A percentile compares a stretch with the other conserved stretches of the same genome.
These are phyloP conservation scores for Anguilla megastoma DNA, from an alignment of 2,797 vertebrate genomes.

Conservation along the genomic window DNA sequence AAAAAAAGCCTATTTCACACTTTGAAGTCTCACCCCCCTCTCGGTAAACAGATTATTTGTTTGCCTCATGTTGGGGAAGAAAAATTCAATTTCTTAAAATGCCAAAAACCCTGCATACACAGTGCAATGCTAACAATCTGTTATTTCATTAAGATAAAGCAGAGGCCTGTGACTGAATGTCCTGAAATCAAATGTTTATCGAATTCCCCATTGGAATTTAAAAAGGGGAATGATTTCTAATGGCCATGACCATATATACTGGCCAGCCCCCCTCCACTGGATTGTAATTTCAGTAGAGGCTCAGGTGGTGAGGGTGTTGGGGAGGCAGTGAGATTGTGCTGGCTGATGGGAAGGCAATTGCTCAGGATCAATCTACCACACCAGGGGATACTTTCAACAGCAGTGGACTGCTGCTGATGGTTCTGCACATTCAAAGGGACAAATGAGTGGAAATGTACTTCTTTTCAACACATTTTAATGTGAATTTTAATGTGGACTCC, in stretches of 20 bases:
- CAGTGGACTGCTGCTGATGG: not conserved
- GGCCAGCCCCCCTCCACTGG: not conserved
- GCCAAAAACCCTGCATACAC: not conserved
- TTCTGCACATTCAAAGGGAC: not conserved
- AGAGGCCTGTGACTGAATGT: not conserved
- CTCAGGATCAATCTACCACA: not conserved
- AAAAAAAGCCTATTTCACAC: not conserved
- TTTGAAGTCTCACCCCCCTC: not conserved
- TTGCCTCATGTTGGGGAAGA: not conserved
- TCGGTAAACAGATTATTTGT: not conserved
- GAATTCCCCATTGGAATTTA: not conserved
- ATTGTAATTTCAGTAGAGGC: not conserved
- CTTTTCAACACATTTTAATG: not conserved
- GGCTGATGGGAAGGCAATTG: not conserved
- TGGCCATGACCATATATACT: not conserved
- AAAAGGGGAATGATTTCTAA: not conserved
- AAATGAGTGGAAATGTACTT: not conserved
- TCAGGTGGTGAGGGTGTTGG: not conserved
- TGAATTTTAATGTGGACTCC: not conserved
- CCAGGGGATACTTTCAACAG: not conserved
- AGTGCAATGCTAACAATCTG: not conserved
- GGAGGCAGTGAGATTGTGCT: not conserved
- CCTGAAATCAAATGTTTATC: constrained; percentile 6
- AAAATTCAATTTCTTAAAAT: not conserved
- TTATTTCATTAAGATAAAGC: constrained; percentile 13